Evolutionary conservation across 2,888 invertebrate species (phyloP).

Genomic region (Agonopterix alstromeriana): DNA sequence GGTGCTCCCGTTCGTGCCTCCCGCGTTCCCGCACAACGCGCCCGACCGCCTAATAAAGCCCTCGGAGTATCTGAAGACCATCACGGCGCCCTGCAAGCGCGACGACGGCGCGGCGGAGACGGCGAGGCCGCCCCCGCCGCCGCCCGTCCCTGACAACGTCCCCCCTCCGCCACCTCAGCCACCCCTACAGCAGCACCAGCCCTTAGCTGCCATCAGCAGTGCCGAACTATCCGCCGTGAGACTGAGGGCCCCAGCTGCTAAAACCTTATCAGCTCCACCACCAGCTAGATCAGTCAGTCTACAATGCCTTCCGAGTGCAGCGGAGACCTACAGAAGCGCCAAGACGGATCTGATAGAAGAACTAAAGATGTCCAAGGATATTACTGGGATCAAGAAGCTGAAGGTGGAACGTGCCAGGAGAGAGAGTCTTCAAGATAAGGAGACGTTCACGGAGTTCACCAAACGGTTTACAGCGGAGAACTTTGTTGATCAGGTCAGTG

Average conservation of each 20-base stretch:
- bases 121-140: conserved; percentile 74
- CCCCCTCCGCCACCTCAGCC: conserved; percentile 57
- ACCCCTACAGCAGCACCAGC: conserved; percentile 76
- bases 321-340: conserved; percentile 81
- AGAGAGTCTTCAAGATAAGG: conserved; percentile 89
- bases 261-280: conserved; percentile 88
- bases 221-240: conserved; percentile 91
- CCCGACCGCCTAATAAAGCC: conserved; percentile 93
- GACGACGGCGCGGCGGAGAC: conserved; percentile 79
- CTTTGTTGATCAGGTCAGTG: conserved; percentile 92
- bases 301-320: conserved; percentile 80
- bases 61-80: conserved; percentile 92
- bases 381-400: conserved; percentile 94
- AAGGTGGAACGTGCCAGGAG: conserved; percentile 92
- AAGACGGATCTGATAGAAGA: conserved; percentile 95
- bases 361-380: conserved; percentile 93
- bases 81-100: conserved; percentile 79
- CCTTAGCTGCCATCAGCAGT: conserved; percentile 90
- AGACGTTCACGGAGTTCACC: conserved; percentile 88
- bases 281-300: conserved; percentile 83
- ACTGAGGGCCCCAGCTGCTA: conserved; percentile 84
- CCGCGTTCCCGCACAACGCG: conserved; percentile 89
- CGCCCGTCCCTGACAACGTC: conserved; percentile 47
- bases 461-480: conserved; percentile 90
- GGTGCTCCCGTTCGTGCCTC: conserved; percentile 92